Percentiles rank a stretch among this genome's conserved stretches.
Conservation (phyloP, 2,797 vertebrate genomes). For the Diplodus puntazzo region DNA sequence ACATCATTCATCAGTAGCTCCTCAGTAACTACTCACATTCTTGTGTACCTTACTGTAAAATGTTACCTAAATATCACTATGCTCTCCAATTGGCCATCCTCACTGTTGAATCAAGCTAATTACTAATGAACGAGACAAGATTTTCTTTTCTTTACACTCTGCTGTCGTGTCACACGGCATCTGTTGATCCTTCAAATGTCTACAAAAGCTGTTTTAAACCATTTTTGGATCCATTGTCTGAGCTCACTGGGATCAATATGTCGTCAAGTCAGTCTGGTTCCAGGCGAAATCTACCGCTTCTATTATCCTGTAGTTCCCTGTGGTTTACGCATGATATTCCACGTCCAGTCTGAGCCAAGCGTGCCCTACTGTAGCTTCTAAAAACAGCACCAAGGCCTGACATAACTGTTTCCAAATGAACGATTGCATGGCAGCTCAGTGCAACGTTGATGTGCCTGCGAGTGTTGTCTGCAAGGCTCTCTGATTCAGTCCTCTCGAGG, state of each 20-base stretch:
- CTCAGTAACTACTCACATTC: too few relatives aligned
- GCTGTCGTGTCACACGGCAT: background rate
- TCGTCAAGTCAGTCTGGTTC: conserved; percentile 57
- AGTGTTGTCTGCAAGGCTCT: conserved; percentile 60
- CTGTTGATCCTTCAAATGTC: conserved; percentile 37
- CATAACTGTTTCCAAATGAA: conserved; percentile 74
- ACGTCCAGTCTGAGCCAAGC: conserved; percentile 46
- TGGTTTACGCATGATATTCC: conserved; percentile 57
- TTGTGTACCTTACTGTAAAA: too few relatives aligned
- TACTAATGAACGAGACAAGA: conserved; percentile 9
- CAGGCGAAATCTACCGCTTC: conserved; percentile 47
- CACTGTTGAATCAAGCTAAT: conserved; percentile 22
- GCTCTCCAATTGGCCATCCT: too few relatives aligned
- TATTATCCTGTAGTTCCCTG: conserved; percentile 54
- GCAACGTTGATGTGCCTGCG: conserved; percentile 65
- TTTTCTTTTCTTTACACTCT: conserved; percentile 3
- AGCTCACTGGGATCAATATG: conserved; percentile 70
- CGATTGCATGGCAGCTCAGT: conserved; percentile 64
- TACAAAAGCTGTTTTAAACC: conserved; percentile 32
- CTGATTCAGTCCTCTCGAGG: conserved; percentile 60
- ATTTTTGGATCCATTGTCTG: conserved; percentile 62
- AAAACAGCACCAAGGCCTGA: conserved; percentile 69
- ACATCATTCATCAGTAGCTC: too few relatives aligned
- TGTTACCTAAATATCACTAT: too few relatives aligned
- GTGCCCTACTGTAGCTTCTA: conserved; percentile 60